Conservation (phyloP, 2,888 invertebrate species). For the Melanchra persicariae region DNA sequence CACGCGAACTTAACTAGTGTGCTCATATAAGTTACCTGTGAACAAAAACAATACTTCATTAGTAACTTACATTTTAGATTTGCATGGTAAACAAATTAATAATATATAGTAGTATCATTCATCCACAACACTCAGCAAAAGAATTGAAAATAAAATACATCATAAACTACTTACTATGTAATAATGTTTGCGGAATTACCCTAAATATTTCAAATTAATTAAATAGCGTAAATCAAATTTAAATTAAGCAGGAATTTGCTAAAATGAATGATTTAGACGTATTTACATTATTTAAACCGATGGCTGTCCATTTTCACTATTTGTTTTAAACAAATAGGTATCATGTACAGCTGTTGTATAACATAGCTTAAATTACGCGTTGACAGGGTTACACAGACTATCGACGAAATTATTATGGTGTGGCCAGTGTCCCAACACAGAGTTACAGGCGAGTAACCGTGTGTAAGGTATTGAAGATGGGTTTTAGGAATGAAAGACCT, state of each 20-base stretch:
- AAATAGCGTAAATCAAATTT: constrained; percentile 5
- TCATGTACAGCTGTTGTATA: constrained; percentile 5
- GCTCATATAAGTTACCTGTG: constrained; percentile 49
- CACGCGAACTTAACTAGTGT: constrained; percentile 21
- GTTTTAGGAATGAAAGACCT: too few relatives aligned
- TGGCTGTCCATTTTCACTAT: not conserved
- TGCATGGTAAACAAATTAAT: not conserved
- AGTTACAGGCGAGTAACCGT: too few relatives aligned
- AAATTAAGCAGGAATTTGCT: not conserved
- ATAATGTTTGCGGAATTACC: not conserved
- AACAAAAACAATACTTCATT: constrained; percentile 39
- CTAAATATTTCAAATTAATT: not conserved
- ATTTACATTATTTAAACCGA: not conserved
- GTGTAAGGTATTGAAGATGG: too few relatives aligned
- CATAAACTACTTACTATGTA: not conserved
- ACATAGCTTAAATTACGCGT: constrained; percentile 13
- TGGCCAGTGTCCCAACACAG: too few relatives aligned
- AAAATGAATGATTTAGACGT: constrained; percentile 2
- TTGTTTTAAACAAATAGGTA: constrained; percentile 29
- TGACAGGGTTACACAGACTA: constrained; percentile 1
- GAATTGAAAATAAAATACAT: too few relatives aligned
- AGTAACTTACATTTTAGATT: constrained; percentile 2
- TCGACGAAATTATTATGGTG: constrained; percentile 7
- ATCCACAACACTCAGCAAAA: too few relatives aligned
- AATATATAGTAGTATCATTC: not conserved